phyloP scores from a whole-genome alignment of 2,797 vertebrate species.

The Siniperca scherzeri region DNA sequence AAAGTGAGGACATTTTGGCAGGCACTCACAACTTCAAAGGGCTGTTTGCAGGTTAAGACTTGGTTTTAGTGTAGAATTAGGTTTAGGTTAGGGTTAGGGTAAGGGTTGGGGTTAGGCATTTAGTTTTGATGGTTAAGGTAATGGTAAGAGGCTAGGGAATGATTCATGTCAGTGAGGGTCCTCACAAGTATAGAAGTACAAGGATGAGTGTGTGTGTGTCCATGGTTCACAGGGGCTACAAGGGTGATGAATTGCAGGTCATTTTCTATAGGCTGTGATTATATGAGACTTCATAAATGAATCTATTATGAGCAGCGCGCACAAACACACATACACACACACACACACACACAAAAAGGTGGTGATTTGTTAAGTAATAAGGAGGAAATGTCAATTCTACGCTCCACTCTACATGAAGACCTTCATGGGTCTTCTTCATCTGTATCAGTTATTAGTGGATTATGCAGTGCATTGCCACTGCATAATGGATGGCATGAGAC shows the following conservation, averaged over 20 bases:
- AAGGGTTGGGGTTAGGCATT: no score
- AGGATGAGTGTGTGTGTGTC: not conserved
- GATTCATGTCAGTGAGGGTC: no score
- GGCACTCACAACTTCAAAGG: no score
- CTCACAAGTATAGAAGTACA: no score
- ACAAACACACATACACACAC: not conserved
- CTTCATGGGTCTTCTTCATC: conserved; percentile 43
- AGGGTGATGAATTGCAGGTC: conserved; percentile 40
- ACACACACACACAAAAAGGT: conserved; percentile 13
- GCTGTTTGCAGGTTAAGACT: no score
- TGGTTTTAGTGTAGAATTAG: no score
- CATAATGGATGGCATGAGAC: conserved; percentile 21
- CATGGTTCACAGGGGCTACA: conserved; percentile 22
- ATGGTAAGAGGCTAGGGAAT: no score
- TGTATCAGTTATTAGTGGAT: conserved; percentile 35
- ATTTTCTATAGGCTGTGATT: conserved; percentile 42
- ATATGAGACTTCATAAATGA: conserved; percentile 42
- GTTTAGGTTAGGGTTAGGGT: no score
- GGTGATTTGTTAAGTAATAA: conserved; percentile 62
- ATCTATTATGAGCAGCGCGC: conserved; percentile 26
- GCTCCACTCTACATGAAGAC: conserved; percentile 56
- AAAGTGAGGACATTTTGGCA: no score
- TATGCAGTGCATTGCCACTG: not conserved
- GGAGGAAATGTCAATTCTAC: conserved; percentile 65
- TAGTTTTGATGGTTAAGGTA: no score